Conservation (phyloP, 2,888 invertebrate genomes). For the Noctua pronuba region DNA sequence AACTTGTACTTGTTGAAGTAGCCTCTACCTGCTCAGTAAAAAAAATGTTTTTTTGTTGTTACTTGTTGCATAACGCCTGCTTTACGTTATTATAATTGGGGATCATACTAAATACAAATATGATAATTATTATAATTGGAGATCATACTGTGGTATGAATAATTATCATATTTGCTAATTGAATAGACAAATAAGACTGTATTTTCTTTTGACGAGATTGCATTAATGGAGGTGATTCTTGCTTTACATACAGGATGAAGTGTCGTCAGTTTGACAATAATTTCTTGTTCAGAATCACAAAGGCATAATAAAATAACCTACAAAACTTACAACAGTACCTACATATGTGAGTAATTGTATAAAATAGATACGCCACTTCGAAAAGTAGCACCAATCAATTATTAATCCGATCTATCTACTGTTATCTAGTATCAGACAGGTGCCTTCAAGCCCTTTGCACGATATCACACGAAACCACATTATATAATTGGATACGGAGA, state of each 20-base stretch:
- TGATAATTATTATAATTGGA: background rate
- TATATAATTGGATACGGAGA: conserved; percentile 53
- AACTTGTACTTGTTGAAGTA: background rate
- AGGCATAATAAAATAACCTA: background rate
- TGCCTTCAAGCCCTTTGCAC: conserved; percentile 51
- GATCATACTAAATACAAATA: too few relatives aligned
- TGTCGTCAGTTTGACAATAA: background rate
- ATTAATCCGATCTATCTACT: conserved; percentile 48
- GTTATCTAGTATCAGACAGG: conserved; percentile 51
- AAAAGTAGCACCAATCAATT: conserved; percentile 36
- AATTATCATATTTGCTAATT: background rate
- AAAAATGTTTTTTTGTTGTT: background rate
- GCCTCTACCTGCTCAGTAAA: background rate
- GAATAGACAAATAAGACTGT: background rate
- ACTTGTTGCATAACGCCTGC: background rate
- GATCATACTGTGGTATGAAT: background rate
- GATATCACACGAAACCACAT: conserved; percentile 35
- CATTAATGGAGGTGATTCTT: background rate
- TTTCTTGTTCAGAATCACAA: background rate
- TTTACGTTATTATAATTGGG: background rate
- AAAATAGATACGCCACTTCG: conserved; percentile 25
- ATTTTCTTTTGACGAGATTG: background rate
- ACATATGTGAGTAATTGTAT: background rate
- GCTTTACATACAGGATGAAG: background rate
- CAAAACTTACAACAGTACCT: background rate